Evolutionary conservation across 2,113 vertebrate species (phyloP).

Genomic region (Tylochromis polylepis): DNA sequence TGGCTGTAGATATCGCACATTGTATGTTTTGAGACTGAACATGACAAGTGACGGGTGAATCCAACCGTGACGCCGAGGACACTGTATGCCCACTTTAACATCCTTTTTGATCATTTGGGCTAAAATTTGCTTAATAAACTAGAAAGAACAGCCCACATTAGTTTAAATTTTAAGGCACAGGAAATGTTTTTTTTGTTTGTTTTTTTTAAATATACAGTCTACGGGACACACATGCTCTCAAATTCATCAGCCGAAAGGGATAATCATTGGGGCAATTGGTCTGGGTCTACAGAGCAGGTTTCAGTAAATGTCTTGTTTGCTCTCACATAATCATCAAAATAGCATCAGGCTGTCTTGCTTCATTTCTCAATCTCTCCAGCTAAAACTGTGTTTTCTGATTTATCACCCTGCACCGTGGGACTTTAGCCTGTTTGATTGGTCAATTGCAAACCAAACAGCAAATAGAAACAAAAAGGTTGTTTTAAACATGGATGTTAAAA

Average conservation of each 20-base stretch:
- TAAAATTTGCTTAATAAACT: neutral
- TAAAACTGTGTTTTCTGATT: neutral
- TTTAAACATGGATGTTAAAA: neutral
- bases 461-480: neutral
- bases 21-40: neutral
- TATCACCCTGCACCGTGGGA: neutral
- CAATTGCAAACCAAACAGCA: neutral
- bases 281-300: too few relatives aligned
- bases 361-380: neutral
- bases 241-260: neutral
- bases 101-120: neutral
- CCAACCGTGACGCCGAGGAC: neutral
- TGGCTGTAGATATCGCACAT: neutral
- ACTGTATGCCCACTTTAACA: neutral
- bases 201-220: neutral
- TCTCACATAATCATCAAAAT: neutral
- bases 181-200: too few relatives aligned
- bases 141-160: neutral
- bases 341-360: neutral
- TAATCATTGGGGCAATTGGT: neutral
- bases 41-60: neutral
- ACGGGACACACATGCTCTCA: neutral
- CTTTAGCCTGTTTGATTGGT: neutral
- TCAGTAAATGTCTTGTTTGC: too few relatives aligned
- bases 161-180: neutral